phyloP scores from a whole-genome alignment of 2,888 invertebrate genomes.

The Himalopsyche kuldschensis region DNA sequence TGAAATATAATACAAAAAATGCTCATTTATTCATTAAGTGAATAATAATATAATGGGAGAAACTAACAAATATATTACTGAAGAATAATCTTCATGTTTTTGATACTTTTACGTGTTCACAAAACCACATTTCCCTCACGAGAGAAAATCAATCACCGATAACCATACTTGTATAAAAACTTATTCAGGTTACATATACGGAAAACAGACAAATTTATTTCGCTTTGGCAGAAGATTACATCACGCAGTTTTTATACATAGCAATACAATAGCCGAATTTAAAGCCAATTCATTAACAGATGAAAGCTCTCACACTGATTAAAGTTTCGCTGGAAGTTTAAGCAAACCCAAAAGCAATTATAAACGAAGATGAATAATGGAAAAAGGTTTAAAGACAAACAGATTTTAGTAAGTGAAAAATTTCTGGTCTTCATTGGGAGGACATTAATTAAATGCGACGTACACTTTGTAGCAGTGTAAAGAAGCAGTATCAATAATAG shows the following conservation, averaged over 20 bases:
- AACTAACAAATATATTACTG: too few relatives aligned
- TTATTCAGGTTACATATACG: neutral
- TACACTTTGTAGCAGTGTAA: too few relatives aligned
- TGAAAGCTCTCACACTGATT: neutral
- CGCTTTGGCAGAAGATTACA: neutral
- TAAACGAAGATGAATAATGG: neutral
- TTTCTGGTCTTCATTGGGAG: neutral
- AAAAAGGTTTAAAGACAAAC: neutral
- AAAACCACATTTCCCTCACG: neutral
- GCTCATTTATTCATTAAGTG: too few relatives aligned
- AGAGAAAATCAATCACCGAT: neutral
- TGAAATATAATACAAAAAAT: too few relatives aligned
- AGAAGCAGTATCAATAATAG: too few relatives aligned
- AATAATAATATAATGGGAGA: too few relatives aligned
- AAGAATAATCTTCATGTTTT: too few relatives aligned
- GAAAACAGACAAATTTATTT: neutral
- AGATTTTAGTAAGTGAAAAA: neutral
- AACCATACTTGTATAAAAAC: neutral
- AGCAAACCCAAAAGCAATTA: neutral
- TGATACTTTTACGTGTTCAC: neutral
- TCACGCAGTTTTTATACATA: neutral
- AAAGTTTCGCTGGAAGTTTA: neutral
- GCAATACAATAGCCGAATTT: neutral
- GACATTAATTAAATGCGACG: too few relatives aligned
- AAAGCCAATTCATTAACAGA: neutral